Base-by-base conservation (phyloP, 1,140 invertebrate genomes). In the Aphaenogaster floridana region DNA sequence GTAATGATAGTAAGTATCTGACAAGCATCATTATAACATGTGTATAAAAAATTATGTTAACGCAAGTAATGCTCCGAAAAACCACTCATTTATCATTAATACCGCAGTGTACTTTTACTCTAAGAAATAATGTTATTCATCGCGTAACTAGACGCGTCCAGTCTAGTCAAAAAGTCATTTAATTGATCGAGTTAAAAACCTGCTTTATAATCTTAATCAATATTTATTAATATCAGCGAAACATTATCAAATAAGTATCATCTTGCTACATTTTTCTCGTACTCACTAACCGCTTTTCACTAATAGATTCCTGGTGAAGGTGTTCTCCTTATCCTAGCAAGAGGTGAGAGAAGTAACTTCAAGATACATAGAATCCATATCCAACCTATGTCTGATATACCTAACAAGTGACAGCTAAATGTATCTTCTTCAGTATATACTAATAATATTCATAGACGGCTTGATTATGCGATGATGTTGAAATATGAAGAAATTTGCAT, bases 271-370 rank as follows among this genome's bases (percentile, higher is more conserved):
- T 69, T 52, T 72, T 72, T 86, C 66, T 69, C 66, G 13, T 74
- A 63, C 71, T 71, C 39, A 13, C 21, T 28, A 76, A 34, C n/a
- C 42, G 15, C 80, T 88, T 91, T 90, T 90, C 87, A 80, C 83
- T 91, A 54, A 63, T 39, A 80, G 61, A 88, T 83, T 52, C 39
- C 8, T 57, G 87, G 89, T 90, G 87, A 91, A 91, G 69, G 78
- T 90, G 89, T 91, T 91, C 74, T 64, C 87, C 68, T 91, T 89
- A 85, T 68, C 50, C 50, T 74, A 39, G 28, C 13, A 13, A 34
- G 28, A 66, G 63, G 39, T 15, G 64, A 68, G 39, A 68, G 9
- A 17, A 42, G 17, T n/a, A 15, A 48, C 5, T 64, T 4, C 8
- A 17, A 50, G 7, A 52, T 9, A 28, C 9, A 68, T 5, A 64